These are phyloP conservation scores for Willowsia nigromaculata DNA, from an alignment of 2,888 invertebrate genomes.

Conservation along the genomic window DNA sequence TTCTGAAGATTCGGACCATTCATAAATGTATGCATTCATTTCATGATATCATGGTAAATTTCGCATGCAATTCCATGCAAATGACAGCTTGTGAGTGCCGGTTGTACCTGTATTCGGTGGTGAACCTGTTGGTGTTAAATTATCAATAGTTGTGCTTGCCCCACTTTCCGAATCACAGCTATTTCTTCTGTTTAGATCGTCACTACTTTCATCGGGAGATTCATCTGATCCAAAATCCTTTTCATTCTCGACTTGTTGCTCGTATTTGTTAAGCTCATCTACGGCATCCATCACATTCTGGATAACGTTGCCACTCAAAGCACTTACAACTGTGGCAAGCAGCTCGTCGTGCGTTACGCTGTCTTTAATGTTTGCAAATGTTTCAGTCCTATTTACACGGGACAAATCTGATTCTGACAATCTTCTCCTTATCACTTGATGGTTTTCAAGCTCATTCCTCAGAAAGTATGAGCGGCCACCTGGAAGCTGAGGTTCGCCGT, in stretches of 20 bases:
- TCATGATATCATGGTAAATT: background rate
- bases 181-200: background rate
- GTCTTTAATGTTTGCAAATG: conserved; percentile 84
- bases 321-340: conserved; percentile 88
- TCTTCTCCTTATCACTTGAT: conserved; percentile 77
- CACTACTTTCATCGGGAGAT: conserved; percentile 46
- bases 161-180: conserved; percentile 12
- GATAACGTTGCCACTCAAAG: conserved; percentile 83
- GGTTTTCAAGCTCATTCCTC: conserved; percentile 77
- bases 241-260: conserved; percentile 52
- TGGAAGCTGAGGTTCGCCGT: conserved; percentile 1
- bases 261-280: conserved; percentile 75
- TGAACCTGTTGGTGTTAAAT: background rate
- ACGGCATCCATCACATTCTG: conserved; percentile 76
- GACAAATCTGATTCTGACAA: conserved; percentile 88
- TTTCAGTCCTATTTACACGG: conserved; percentile 88
- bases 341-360: conserved; percentile 86
- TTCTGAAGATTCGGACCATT: background rate
- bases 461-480: background rate
- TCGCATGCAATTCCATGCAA: background rate
- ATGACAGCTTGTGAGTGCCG: no score
- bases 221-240: conserved; percentile 3
- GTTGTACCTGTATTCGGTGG: no score
- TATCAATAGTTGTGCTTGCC: background rate
- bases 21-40: no score